Evolutionary conservation across 2,888 invertebrate species (phyloP), one percentile per base, ranked within the genome.

Genomic region (Pristionchus entomophagus): DNA sequence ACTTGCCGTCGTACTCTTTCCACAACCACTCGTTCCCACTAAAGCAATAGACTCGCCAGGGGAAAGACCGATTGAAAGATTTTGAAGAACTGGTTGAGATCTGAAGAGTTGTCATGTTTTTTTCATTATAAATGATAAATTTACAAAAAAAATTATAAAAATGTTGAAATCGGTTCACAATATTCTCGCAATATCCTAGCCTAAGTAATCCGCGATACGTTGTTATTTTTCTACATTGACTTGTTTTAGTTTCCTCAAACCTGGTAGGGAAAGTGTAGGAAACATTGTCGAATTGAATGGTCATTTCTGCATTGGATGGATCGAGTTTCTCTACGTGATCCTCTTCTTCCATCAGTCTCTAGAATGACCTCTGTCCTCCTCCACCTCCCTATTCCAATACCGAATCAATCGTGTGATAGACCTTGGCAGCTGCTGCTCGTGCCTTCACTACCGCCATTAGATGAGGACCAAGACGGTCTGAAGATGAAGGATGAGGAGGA

Each of bases 1-100:
- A 81, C 81, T n/a, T 12, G 59, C 81, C 12, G 81, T 56, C 6
- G 81, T 82, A n/a, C 82, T 82, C 82, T 82, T 82, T 26, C 82
- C 82, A 32, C 82, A 82, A 2, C 82, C 82, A 82, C 82, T 82
- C 59, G 32, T 82, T 10, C 82, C 82, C 12, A 82, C 82, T 0
- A 82, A 41, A 5, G 82, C 82, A 8, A 82, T 17, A 17, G 82
- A 59, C 12, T 82, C 29, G 35, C 82, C 82, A 2, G 38, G 35
- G 3, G 38, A 22, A 32, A 82, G 56, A 38, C 0, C 32, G 26
- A 56, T 59, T 6, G 82, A 82, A 17, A 82, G 59, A 17, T 49
- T 29, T 17, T 59, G 35, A 6, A 82, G 59, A 38, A 41, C 82
- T 3, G 82, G 26, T 26, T 6, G 38, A 22, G 59, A 59, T 59